Evolutionary conservation across 2,888 invertebrate genomes (phyloP), one percentile per base, ranked within the genome.

Genomic region (Urechis unicinctus): DNA sequence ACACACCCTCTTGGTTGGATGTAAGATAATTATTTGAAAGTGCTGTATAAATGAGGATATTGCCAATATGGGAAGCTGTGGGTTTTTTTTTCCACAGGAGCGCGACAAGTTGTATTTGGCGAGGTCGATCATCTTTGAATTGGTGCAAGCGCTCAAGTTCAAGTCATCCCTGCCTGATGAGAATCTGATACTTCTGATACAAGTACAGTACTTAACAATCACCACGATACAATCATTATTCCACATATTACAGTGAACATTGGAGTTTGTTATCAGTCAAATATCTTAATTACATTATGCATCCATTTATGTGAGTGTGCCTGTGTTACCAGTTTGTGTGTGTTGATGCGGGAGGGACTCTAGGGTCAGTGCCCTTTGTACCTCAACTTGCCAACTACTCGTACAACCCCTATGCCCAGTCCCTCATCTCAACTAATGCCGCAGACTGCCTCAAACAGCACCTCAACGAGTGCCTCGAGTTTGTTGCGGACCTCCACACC

Each of bases 401-500:
- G n/a, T 77, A 72, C 65, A 70, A 72, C 57, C 69, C 71, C 6
- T 71, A 74, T 57, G 68, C 72, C 28, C 72, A 74, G 56, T 64
- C 68, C 41, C 67, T 77, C 64, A 78, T 78, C 61, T 81, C 81
- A 3, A 91, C 92, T 1, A 92, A 90, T 66, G 90, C 94, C 0
- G 88, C 91, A 1, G 98, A 99, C 79, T 93, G 94, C 71, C 87
- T 97, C 85, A 83, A 91, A 28, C 88, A 89, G 56, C 91, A 95
- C 77, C 83, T 97, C 54, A 85, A 86, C 25, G 98, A 99, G 78
- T 88, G 93, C 64, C 82, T 97, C 44, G 97, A 97, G 62, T 91
- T 98, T 77, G 83, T 99, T 61, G 88, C 91, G 9, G 98, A 98
- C 79, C 90, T 96, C 62, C 94, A 98, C 73, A 91, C 96, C 1